These are phyloP conservation scores for Caenorhabditis virilis DNA, from an alignment of 2,888 invertebrate species.

Conservation along the genomic window DNA sequence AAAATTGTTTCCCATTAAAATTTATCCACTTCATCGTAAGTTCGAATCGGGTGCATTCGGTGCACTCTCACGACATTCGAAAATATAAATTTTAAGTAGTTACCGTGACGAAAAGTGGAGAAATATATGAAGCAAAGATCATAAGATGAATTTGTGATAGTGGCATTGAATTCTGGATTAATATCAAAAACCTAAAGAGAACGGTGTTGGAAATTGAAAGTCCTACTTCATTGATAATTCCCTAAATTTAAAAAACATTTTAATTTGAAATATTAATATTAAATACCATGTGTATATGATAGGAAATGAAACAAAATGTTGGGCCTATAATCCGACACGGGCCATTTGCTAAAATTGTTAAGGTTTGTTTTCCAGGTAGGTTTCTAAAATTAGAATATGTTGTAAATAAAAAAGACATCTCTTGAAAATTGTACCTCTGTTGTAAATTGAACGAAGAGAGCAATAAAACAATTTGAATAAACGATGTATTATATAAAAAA, in stretches of 20 bases:
- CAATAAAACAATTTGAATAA: conserved; percentile 5
- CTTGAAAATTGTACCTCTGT: not conserved
- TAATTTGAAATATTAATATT: not conserved
- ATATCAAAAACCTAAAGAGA: conserved; percentile 22
- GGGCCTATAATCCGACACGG: conserved; percentile 18
- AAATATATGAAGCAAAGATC: conserved; percentile 15
- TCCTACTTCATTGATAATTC: not conserved
- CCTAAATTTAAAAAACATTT: not conserved
- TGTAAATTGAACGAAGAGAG: not conserved
- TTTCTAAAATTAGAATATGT: conserved; percentile 11
- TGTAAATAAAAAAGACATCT: not conserved
- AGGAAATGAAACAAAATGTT: conserved; percentile 15
- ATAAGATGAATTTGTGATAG: conserved; percentile 15
- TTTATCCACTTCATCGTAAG: too few species aligned
- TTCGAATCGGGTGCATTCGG: not conserved
- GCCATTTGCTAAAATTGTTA: conserved; percentile 15
- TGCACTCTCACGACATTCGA: not conserved
- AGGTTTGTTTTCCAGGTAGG: conserved; percentile 13
- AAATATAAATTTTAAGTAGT: not conserved
- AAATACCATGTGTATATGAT: conserved; percentile 27
- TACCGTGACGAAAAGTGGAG: conserved; percentile 12
- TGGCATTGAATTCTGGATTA: conserved; percentile 14
- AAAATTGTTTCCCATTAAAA: too few species aligned
- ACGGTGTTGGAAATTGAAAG: conserved; percentile 23
- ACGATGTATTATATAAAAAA: conserved; percentile 29